phyloP scores from a whole-genome alignment of 1,140 invertebrate genomes.

The Brachionus sp. region DNA sequence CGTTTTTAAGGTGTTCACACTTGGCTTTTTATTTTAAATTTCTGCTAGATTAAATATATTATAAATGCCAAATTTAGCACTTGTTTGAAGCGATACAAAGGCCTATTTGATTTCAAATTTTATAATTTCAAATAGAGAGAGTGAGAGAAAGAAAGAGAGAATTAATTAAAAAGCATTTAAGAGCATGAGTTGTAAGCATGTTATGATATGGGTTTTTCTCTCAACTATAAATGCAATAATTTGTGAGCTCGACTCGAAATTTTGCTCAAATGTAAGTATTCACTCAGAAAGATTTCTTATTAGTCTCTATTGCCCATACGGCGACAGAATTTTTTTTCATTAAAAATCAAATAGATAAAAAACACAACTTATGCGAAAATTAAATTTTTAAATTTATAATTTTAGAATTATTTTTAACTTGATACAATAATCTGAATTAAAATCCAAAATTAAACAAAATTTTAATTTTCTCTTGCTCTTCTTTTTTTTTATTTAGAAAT shows the following conservation, averaged over 20 bases:
- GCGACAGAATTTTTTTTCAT: background rate
- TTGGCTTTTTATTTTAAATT: background rate
- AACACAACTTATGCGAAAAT: background rate
- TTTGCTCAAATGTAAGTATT: background rate
- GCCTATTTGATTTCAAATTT: background rate
- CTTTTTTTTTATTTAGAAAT: constrained; percentile 1
- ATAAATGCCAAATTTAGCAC: background rate
- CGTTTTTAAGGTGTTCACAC: background rate
- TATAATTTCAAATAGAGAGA: background rate
- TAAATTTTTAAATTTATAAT: background rate
- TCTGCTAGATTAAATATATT: background rate
- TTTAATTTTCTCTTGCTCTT: background rate
- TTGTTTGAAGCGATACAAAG: background rate
- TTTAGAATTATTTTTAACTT: background rate
- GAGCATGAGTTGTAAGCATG: background rate
- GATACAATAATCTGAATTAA: background rate
- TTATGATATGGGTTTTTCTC: background rate
- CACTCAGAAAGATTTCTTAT: background rate
- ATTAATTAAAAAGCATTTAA: background rate
- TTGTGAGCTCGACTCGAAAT: background rate
- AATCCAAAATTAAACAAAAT: background rate
- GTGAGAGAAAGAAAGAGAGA: background rate
- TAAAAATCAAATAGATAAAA: background rate
- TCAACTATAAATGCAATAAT: background rate
- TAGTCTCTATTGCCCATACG: background rate